A percentile compares a stretch with the other conserved stretches of the same genome.
phyloP scores from a whole-genome alignment of 2,888 invertebrate genomes.

The Leptinotarsa rubiginosa region DNA sequence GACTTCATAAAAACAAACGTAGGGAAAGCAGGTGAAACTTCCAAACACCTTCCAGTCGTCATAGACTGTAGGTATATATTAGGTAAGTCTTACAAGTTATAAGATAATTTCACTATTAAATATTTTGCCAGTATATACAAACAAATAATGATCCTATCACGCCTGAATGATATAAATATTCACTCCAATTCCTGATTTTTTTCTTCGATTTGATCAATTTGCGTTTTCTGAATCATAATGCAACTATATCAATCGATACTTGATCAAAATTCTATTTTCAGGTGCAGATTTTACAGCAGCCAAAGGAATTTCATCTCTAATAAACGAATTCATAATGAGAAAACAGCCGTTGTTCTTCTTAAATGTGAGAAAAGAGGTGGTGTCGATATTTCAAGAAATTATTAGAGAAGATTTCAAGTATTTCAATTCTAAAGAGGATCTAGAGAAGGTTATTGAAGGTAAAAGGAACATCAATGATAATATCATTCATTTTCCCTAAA shows the following conservation, averaged over 20 bases:
- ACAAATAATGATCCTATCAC: no score
- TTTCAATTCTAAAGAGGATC: constrained; percentile 71
- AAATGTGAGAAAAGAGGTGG: constrained; percentile 75
- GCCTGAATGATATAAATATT: no score
- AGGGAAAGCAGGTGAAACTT: constrained; percentile 76
- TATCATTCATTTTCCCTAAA: no score
- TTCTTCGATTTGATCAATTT: no score
- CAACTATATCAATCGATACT: no score
- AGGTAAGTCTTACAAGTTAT: constrained; percentile 65
- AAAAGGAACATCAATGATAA: neutral
- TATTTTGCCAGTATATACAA: no score
- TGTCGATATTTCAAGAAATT: constrained; percentile 77
- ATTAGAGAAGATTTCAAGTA: constrained; percentile 73
- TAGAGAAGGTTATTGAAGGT: constrained; percentile 65
- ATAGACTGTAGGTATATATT: constrained; percentile 85
- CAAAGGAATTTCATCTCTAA: constrained; percentile 82
- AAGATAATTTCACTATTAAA: no score
- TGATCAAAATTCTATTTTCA: constrained; percentile 52
- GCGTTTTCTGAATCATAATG: no score
- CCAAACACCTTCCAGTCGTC: constrained; percentile 79
- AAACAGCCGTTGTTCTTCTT: constrained; percentile 81
- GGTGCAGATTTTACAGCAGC: constrained; percentile 90
- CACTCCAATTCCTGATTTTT: no score
- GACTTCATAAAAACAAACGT: constrained; percentile 85
- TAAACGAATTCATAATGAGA: constrained; percentile 77